A percentile compares a stretch with the other conserved stretches of the same genome.
phyloP scores from a whole-genome alignment of 2,888 invertebrate species.

The Eupithecia insigniata region DNA sequence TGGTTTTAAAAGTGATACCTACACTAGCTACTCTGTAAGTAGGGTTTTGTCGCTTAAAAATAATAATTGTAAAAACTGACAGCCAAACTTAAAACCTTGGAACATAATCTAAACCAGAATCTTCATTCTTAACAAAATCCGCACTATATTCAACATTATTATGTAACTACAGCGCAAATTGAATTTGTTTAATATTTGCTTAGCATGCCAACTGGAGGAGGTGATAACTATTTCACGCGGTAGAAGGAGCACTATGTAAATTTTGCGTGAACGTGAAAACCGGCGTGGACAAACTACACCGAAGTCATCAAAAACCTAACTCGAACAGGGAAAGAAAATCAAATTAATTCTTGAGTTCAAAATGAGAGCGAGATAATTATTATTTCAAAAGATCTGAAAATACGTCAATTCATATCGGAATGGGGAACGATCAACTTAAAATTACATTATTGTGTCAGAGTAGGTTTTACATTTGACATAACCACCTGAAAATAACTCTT shows the following conservation, averaged over 20 bases:
- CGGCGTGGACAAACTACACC: background rate
- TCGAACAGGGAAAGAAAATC: background rate
- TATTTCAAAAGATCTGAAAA: too few relatives aligned
- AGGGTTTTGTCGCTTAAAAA: too few relatives aligned
- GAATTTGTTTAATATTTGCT: constrained; percentile 30
- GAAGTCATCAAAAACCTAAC: background rate
- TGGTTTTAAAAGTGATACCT: too few relatives aligned
- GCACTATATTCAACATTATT: background rate
- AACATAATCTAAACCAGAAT: background rate
- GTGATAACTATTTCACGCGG: background rate
- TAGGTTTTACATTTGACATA: too few relatives aligned
- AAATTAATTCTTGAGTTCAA: background rate
- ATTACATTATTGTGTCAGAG: too few relatives aligned
- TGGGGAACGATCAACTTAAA: too few relatives aligned
- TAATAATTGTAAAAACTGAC: too few relatives aligned
- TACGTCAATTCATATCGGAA: too few relatives aligned
- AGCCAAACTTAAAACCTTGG: background rate
- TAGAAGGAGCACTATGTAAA: background rate
- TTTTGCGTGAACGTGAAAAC: background rate
- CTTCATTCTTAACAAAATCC: constrained; percentile 2
- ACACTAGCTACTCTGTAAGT: too few relatives aligned
- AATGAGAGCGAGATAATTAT: background rate
- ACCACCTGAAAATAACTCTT: too few relatives aligned
- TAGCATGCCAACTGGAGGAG: constrained; percentile 23
- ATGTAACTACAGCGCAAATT: constrained; percentile 13